Evolutionary conservation across 1,140 invertebrate species (phyloP).

Genomic region (Drosophila nigrodunni): DNA sequence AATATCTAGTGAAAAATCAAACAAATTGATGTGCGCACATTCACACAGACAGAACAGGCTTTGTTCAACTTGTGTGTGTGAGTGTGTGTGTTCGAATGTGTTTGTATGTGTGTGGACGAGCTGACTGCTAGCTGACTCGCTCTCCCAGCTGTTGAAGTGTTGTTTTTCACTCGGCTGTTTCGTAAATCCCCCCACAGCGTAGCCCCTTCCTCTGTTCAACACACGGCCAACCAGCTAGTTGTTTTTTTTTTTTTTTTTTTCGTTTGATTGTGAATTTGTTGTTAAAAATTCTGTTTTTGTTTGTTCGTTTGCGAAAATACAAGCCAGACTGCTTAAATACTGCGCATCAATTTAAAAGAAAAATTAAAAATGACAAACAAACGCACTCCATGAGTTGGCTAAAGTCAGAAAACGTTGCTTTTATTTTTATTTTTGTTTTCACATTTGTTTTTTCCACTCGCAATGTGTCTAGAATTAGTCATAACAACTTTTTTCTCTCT

Average conservation of each 20-base stretch:
- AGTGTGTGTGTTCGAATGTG: conserved; percentile 9
- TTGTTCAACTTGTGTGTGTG: conserved; percentile 44
- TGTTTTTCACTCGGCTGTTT: conserved; percentile 48
- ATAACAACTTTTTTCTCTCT: conserved; percentile 49
- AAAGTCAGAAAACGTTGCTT: conserved; percentile 23
- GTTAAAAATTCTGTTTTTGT: conserved; percentile 43
- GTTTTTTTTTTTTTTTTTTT: conserved; percentile 68
- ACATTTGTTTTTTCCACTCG: conserved; percentile 16
- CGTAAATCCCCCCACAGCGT: conserved; percentile 9
- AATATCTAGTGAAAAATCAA: conserved; percentile 53
- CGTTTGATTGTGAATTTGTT: conserved; percentile 54
- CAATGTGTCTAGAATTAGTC: conserved; percentile 53
- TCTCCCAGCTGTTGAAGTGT: conserved; percentile 72
- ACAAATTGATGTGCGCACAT: conserved; percentile 33
- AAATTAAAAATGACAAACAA: conserved; percentile 1
- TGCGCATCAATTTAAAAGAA: conserved; percentile 36
- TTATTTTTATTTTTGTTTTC: conserved; percentile 20
- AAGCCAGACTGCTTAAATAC: conserved; percentile 22
- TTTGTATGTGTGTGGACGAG: conserved; percentile 20
- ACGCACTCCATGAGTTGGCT: conserved; percentile 5
- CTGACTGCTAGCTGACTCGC: conserved; percentile 56
- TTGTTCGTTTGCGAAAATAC: conserved; percentile 38
- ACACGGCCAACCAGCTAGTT: conserved; percentile 50
- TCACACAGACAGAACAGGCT: conserved; percentile 38
- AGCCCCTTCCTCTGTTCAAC: background rate